Conservation (phyloP, 2,113 vertebrate genomes). For the Cyphomyrus plagiostoma region DNA sequence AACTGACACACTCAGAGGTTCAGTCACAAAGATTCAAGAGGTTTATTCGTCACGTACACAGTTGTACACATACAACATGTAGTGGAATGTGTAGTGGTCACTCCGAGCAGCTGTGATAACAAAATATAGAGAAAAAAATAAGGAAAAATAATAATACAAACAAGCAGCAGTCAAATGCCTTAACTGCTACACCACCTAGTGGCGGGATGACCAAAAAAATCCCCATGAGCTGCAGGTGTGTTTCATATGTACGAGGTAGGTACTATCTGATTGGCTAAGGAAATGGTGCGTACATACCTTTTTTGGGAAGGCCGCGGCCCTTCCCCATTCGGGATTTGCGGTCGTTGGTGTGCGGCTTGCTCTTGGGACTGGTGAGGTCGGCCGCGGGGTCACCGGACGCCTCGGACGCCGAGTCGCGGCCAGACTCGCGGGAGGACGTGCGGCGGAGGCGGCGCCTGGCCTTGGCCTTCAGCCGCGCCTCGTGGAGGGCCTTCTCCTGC, state of each 20-base stretch:
- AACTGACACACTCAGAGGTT: neutral
- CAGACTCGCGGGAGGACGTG: conserved; percentile 70
- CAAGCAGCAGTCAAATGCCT: neutral
- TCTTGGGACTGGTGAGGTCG: conserved; percentile 65
- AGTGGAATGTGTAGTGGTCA: too few species aligned
- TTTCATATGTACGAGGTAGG: neutral
- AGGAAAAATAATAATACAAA: neutral
- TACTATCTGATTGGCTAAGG: neutral
- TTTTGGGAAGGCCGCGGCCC: conserved; percentile 77
- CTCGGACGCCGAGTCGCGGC: conserved; percentile 65
- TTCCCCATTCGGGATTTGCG: conserved; percentile 73
- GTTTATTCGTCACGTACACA: too few species aligned
- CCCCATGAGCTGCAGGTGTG: neutral
- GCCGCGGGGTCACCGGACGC: conserved; percentile 41
- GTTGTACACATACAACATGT: too few species aligned
- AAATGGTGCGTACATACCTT: conserved; percentile 52
- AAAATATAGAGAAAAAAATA: too few species aligned
- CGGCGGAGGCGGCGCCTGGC: conserved; percentile 72
- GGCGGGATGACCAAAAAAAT: neutral
- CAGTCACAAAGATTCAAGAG: neutral
- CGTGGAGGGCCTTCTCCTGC: conserved; percentile 74
- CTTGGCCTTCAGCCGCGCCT: conserved; percentile 72
- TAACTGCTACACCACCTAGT: neutral
- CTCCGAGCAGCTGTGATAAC: too few species aligned
- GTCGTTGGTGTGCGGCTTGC: conserved; percentile 57